phyloP scores from a whole-genome alignment of 30 jellyfish, hydroid and myxozoan species.

The Morbakka virulenta region DNA sequence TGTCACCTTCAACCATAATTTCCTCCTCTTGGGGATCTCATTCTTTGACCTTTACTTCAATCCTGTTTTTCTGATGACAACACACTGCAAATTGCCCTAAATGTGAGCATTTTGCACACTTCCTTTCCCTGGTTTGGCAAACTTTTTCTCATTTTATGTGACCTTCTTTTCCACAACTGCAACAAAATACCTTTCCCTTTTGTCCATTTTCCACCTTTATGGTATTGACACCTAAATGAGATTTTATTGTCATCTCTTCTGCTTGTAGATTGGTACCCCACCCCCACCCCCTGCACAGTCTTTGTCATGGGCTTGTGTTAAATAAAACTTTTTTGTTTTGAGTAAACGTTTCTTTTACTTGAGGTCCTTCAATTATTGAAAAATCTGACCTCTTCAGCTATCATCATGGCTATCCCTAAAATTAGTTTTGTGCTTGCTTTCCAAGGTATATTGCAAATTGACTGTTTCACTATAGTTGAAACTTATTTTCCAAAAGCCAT shows the following conservation, averaged over 20 bases:
- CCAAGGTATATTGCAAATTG: background rate
- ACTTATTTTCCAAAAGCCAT: background rate
- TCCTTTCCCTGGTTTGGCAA: background rate
- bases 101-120: background rate
- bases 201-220: background rate
- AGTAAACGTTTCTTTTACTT: background rate
- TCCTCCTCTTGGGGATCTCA: background rate
- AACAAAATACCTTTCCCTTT: background rate
- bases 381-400: background rate
- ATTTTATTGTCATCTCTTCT: background rate
- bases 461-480: background rate
- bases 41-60: background rate
- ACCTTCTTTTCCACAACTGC: background rate
- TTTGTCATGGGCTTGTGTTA: background rate
- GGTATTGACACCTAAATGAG: background rate
- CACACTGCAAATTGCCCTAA: background rate
- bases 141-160: background rate
- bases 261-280: background rate
- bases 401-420: background rate
- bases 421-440: too few species aligned
- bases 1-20: background rate
- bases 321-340: background rate
- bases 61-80: background rate
- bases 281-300: background rate
- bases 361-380: background rate